Conservation (phyloP, 2,113 vertebrate species). For the Trematomus loennbergii region DNA sequence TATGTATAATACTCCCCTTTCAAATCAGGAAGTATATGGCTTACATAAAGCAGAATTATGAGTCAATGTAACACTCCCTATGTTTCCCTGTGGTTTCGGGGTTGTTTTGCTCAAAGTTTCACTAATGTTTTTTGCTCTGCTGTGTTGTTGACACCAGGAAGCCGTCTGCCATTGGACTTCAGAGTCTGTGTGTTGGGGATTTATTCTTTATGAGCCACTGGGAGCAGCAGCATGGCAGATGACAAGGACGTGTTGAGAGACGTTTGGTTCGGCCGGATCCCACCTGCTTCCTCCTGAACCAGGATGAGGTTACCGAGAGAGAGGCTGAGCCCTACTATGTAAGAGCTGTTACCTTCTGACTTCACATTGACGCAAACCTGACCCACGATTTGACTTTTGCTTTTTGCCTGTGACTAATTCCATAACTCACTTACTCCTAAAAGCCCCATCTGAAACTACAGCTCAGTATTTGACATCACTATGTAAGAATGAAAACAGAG, state of each 20-base stretch:
- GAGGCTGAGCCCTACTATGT: constrained; percentile 98
- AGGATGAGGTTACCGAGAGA: constrained; percentile 95
- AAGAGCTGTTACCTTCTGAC: constrained; percentile 67
- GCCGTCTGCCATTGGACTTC: neutral
- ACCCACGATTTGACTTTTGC: neutral
- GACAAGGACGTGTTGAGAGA: constrained; percentile 99
- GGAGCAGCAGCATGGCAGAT: constrained; percentile 94
- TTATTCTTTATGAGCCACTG: constrained; percentile 88
- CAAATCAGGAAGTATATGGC: neutral
- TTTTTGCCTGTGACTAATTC: neutral
- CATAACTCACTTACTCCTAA: neutral
- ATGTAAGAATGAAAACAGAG: too few species aligned
- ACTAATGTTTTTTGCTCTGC: neutral
- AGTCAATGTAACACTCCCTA: neutral
- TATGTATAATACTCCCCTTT: neutral
- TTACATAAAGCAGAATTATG: neutral
- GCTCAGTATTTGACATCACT: too few species aligned
- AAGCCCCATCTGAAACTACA: neutral
- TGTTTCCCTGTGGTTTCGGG: neutral
- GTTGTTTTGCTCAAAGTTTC: neutral
- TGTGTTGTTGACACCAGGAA: constrained; percentile 6
- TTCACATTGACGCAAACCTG: neutral
- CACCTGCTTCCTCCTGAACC: constrained; percentile 94
- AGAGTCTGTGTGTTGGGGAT: constrained; percentile 3
- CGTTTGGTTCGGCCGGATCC: constrained; percentile 98